These are phyloP conservation scores for Drosophila heteroneura DNA, from an alignment of 2,888 invertebrate species.

Conservation along the genomic window DNA sequence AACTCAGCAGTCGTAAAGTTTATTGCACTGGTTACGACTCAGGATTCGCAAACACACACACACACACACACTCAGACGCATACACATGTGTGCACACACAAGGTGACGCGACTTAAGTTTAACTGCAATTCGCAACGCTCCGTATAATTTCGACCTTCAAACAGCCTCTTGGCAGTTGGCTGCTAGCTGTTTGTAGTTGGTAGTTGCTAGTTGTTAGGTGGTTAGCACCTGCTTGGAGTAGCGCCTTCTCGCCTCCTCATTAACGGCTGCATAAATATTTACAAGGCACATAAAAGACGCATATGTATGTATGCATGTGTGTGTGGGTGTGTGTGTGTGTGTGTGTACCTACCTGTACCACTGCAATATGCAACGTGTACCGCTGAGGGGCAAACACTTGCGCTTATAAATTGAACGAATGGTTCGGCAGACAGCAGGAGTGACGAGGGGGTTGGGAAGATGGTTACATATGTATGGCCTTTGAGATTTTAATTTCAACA, in stretches of 20 bases:
- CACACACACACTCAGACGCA: constrained; percentile 5
- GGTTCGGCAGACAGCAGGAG: neutral
- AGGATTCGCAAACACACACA: constrained; percentile 44
- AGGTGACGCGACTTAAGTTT: constrained; percentile 28
- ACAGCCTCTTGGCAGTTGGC: constrained; percentile 55
- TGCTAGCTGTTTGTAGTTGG: constrained; percentile 35
- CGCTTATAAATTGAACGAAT: constrained; percentile 58
- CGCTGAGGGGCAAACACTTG: constrained; percentile 41
- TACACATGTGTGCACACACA: neutral
- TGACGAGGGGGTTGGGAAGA: neutral
- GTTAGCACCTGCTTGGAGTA: constrained; percentile 54
- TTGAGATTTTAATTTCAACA: constrained; percentile 65
- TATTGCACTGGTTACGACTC: constrained; percentile 60
- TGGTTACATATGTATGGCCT: constrained; percentile 29
- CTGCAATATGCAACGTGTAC: constrained; percentile 21
- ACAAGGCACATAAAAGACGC: constrained; percentile 68
- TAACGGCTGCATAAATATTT: constrained; percentile 79
- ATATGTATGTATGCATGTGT: neutral
- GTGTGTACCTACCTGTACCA: neutral
- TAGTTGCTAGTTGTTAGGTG: constrained; percentile 45
- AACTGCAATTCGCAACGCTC: constrained; percentile 48
- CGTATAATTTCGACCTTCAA: constrained; percentile 58
- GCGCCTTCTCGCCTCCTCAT: constrained; percentile 63
- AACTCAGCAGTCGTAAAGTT: constrained; percentile 43
- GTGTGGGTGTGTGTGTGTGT: neutral